These are phyloP conservation scores for Clepsis dumicolana DNA, from an alignment of 2,888 invertebrate genomes.

Conservation along the genomic window DNA sequence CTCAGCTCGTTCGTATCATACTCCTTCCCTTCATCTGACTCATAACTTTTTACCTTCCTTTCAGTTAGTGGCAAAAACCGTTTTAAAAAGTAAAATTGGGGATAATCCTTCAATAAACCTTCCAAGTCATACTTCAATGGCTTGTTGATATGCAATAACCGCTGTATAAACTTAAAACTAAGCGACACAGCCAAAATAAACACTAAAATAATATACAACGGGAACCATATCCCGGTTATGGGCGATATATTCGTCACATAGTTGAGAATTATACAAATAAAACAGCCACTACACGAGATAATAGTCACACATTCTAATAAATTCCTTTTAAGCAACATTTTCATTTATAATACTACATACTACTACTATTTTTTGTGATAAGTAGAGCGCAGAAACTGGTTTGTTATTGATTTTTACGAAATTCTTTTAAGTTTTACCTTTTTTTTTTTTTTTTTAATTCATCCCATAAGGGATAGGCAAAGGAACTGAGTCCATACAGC, in stretches of 20 bases:
- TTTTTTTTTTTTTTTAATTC: background rate
- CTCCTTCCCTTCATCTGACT: slow-evolving; percentile 61
- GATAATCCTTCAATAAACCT: slow-evolving; percentile 60
- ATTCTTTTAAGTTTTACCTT: background rate
- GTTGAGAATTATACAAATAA: slow-evolving; percentile 68
- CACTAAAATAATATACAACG: slow-evolving; percentile 70
- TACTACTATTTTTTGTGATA: slow-evolving; percentile 32
- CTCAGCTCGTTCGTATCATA: slow-evolving; percentile 80
- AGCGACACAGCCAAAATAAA: slow-evolving; percentile 77
- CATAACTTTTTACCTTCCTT: slow-evolving; percentile 44
- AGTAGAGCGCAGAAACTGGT: slow-evolving; percentile 40
- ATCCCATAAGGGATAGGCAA: no score
- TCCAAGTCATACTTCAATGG: slow-evolving; percentile 80
- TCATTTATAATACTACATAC: slow-evolving; percentile 44
- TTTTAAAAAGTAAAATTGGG: slow-evolving; percentile 58
- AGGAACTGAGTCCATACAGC: no score
- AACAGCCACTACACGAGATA: slow-evolving; percentile 64
- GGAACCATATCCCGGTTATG: slow-evolving; percentile 75
- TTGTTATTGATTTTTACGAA: slow-evolving; percentile 43
- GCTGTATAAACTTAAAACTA: slow-evolving; percentile 84
- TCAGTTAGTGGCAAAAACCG: slow-evolving; percentile 58
- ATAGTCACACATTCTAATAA: slow-evolving; percentile 68
- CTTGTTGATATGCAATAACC: slow-evolving; percentile 81
- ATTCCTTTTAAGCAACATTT: slow-evolving; percentile 74
- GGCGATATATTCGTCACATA: slow-evolving; percentile 76